Percentiles rank a stretch among this genome's conserved stretches.
These are phyloP conservation scores for Platanista minor DNA, from an alignment of 2,113 vertebrate genomes.

Conservation along the genomic window DNA sequence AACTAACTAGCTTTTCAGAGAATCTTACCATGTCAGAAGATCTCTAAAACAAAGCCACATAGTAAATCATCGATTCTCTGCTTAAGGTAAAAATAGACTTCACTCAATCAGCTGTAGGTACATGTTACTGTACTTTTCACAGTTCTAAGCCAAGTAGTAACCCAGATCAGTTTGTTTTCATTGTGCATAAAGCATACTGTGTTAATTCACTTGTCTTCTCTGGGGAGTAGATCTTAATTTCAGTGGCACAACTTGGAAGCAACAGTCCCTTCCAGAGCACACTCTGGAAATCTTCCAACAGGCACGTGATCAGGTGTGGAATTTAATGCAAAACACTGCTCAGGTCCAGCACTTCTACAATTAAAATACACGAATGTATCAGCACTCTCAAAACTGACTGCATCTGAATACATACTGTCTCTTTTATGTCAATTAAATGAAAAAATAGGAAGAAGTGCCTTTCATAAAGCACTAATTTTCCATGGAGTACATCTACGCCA, in stretches of 20 bases:
- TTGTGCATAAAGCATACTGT: conserved; percentile 75
- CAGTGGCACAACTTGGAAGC: conserved; percentile 79
- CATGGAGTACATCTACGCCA: neutral
- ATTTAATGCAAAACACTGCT: conserved; percentile 76
- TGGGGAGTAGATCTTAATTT: conserved; percentile 82
- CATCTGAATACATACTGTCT: conserved; percentile 47
- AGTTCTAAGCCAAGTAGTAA: conserved; percentile 68
- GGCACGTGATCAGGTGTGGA: conserved; percentile 76
- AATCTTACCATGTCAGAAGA: neutral
- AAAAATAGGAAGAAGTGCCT: neutral
- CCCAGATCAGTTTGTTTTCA: conserved; percentile 75
- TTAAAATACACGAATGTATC: conserved; percentile 74
- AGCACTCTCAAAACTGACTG: conserved; percentile 59
- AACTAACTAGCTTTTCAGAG: neutral
- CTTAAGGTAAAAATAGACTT: conserved; percentile 63
- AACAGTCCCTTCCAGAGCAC: conserved; percentile 73
- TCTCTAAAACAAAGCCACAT: conserved; percentile 14
- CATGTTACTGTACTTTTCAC: conserved; percentile 50
- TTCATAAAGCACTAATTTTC: conserved; percentile 39
- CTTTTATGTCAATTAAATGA: conserved; percentile 33
- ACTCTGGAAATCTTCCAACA: conserved; percentile 79
- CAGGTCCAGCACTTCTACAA: conserved; percentile 72
- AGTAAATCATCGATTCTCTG: conserved; percentile 11
- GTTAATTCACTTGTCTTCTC: conserved; percentile 84
- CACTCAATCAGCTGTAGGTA: neutral